These are phyloP conservation scores for Dorcus parallelipipedus DNA, from an alignment of 2,888 invertebrate species.

Conservation along the genomic window DNA sequence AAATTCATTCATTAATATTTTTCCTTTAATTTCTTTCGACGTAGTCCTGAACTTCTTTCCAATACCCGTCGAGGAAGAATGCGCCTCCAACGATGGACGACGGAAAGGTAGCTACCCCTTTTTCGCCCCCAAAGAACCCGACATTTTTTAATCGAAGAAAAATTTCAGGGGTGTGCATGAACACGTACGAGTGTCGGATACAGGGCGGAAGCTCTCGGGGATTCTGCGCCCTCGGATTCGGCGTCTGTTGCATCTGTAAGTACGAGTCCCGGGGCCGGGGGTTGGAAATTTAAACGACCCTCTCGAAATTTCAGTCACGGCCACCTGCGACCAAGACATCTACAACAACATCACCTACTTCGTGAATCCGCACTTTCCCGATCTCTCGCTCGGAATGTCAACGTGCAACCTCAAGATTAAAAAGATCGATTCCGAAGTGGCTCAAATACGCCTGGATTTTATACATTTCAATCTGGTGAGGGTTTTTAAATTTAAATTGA, in stretches of 20 bases:
- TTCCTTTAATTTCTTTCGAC: constrained; percentile 25
- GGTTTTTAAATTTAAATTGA: constrained; percentile 42
- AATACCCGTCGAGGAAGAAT: constrained; percentile 78
- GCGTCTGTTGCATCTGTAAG: constrained; percentile 84
- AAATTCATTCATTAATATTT: too few relatives aligned
- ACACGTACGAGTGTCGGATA: constrained; percentile 79
- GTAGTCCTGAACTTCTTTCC: constrained; percentile 80
- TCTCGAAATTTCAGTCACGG: constrained; percentile 58
- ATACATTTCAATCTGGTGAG: constrained; percentile 77
- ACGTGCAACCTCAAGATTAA: constrained; percentile 71
- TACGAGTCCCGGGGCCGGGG: constrained; percentile 30
- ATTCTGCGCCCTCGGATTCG: constrained; percentile 78
- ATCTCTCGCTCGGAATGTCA: constrained; percentile 64
- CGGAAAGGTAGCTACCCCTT: constrained; percentile 49
- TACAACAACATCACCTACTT: constrained; percentile 80
- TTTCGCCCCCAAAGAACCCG: too few relatives aligned
- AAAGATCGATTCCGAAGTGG: constrained; percentile 74
- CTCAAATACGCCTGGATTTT: constrained; percentile 80
- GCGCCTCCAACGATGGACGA: constrained; percentile 66
- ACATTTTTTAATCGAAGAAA: too few relatives aligned
- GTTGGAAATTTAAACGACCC: too few relatives aligned
- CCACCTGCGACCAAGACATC: constrained; percentile 68
- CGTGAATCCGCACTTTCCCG: constrained; percentile 78
- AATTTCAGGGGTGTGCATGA: constrained; percentile 70
- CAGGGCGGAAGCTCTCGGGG: constrained; percentile 69